These are phyloP conservation scores for Stichodactyla mertensii DNA, from an alignment of 64 coral and sea anemone genomes.

Conservation along the genomic window DNA sequence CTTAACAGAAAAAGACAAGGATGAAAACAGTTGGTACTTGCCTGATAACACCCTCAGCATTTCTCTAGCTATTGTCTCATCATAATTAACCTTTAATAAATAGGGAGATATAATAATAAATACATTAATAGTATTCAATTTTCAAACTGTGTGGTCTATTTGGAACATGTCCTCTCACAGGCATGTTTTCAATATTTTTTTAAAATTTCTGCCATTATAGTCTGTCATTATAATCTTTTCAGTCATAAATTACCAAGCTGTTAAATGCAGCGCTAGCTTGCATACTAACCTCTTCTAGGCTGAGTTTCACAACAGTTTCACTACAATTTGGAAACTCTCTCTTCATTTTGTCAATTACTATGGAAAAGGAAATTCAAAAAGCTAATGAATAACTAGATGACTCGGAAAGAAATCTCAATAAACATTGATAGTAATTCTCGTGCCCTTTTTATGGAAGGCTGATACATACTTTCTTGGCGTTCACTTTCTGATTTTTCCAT, in stretches of 20 bases:
- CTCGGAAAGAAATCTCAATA: not conserved
- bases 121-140: too few relatives aligned
- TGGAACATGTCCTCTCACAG: too few relatives aligned
- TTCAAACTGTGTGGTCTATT: too few relatives aligned
- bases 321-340: not conserved
- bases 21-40: not conserved
- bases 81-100: not conserved
- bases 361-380: not conserved
- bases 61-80: not conserved
- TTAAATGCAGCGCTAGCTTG: too few relatives aligned
- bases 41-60: not conserved
- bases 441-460: not conserved
- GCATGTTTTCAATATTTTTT: not conserved
- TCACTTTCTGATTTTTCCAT: conserved; percentile 1
- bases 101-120: not conserved
- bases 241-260: too few relatives aligned
- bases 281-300: not conserved
- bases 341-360: conserved; percentile 4
- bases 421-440: not conserved
- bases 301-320: not conserved
- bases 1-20: too few relatives aligned
- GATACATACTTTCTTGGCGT: not conserved
- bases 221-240: too few relatives aligned
- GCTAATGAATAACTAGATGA: not conserved
- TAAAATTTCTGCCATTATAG: too few relatives aligned